Evolutionary conservation across 2,888 invertebrate genomes (phyloP).

Genomic region (Papilio protenor): DNA sequence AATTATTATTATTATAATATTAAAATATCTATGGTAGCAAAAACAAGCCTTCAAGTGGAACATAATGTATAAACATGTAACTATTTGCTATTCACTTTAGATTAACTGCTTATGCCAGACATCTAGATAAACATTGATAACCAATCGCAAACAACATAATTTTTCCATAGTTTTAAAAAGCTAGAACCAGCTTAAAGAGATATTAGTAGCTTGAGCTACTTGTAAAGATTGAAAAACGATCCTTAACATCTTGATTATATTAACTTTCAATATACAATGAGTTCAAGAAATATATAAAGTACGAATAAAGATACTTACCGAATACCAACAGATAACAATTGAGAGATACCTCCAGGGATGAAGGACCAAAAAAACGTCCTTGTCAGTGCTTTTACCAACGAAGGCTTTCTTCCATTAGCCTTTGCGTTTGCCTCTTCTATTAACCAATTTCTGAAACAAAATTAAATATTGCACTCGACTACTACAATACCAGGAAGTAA

Average conservation of each 20-base stretch:
- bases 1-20: background rate
- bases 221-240: no score
- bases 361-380: conserved; percentile 54
- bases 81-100: no score
- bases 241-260: no score
- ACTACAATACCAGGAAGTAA: background rate
- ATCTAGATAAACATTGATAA: no score
- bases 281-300: no score
- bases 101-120: no score
- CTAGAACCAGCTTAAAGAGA: no score
- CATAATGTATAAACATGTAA: background rate
- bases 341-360: background rate
- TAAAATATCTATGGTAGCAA: background rate
- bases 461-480: background rate
- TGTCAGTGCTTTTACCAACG: conserved; percentile 57
- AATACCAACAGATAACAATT: conserved; percentile 8
- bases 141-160: no score
- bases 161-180: no score
- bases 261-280: no score
- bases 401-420: conserved; percentile 58
- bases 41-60: background rate
- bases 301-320: background rate
- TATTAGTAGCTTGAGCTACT: no score
- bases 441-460: conserved; percentile 16
- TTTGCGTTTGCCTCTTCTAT: conserved; percentile 51